Conservation (phyloP, 2,113 vertebrate genomes). For the Trogon surrucura region DNA sequence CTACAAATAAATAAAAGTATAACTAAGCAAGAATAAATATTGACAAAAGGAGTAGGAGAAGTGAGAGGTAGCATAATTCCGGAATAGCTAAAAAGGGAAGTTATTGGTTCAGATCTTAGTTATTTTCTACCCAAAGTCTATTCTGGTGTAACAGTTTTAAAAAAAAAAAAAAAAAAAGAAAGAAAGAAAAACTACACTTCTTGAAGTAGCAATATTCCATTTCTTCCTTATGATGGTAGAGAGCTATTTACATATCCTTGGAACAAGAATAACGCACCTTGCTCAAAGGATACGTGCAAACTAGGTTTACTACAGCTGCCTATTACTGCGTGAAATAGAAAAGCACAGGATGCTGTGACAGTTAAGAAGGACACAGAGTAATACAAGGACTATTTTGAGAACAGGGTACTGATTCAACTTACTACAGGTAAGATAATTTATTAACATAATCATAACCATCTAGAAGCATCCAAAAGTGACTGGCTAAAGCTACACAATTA, state of each 20-base stretch:
- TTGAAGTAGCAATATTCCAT: not conserved
- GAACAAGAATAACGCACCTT: not conserved
- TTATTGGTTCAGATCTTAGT: not conserved
- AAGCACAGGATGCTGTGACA: not conserved
- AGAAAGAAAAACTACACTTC: not conserved
- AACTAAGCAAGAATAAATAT: not conserved
- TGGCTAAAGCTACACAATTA: not conserved
- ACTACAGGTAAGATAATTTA: not conserved
- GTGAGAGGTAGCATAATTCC: not conserved
- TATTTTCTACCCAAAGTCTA: not conserved
- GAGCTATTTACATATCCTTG: not conserved
- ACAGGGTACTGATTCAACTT: not conserved
- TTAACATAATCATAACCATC: not conserved
- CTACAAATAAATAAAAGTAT: not conserved
- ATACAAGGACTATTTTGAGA: not conserved
- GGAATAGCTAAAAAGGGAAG: not conserved
- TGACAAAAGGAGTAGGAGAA: not conserved
- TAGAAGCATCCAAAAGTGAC: not conserved
- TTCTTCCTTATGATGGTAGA: not conserved
- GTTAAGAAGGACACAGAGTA: fast-evolving
- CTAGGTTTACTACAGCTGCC: not conserved
- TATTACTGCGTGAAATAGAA: not conserved
- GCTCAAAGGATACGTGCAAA: not conserved
- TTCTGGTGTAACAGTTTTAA: not conserved
- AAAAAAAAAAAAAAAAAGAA: not conserved